A percentile compares a stretch with the other conserved stretches of the same genome.
Conservation (phyloP, 2,797 vertebrate species). For the Serranus cabrilla region DNA sequence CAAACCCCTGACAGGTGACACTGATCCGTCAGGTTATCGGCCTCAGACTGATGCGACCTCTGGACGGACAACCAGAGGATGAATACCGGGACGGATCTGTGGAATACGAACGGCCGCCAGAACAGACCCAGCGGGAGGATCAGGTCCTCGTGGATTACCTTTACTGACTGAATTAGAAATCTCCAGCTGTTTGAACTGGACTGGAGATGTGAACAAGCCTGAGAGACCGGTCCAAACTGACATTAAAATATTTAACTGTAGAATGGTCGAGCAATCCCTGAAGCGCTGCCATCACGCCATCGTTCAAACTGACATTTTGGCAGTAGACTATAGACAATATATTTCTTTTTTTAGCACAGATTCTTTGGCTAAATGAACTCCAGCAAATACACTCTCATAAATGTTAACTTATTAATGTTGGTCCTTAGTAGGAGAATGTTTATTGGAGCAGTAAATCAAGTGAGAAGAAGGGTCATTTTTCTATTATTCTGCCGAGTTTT, state of each 20-base stretch:
- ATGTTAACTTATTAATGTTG: neutral
- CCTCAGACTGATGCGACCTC: conserved; percentile 41
- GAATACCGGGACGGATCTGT: conserved; percentile 28
- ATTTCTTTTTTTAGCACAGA: neutral
- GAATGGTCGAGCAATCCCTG: neutral
- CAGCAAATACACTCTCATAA: neutral
- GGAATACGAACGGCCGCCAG: conserved; percentile 21
- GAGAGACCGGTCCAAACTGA: conserved; percentile 6
- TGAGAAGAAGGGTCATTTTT: too few relatives aligned
- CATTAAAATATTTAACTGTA: neutral
- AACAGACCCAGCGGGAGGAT: conserved; percentile 27
- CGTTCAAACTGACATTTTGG: neutral
- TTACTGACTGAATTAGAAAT: conserved; percentile 33
- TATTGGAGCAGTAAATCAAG: too few relatives aligned
- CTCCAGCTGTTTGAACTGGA: conserved; percentile 21
- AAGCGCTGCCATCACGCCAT: neutral
- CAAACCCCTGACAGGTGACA: conserved; percentile 67
- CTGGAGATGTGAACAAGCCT: neutral
- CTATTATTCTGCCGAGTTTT: too few relatives aligned
- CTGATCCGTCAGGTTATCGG: conserved; percentile 63
- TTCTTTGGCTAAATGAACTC: neutral
- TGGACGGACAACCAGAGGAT: conserved; percentile 23
- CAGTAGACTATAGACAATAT: neutral
- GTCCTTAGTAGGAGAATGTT: too few relatives aligned
- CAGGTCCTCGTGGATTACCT: conserved; percentile 35